Conservation (phyloP, 2,888 invertebrate genomes). For the Saturnia pavonia region DNA sequence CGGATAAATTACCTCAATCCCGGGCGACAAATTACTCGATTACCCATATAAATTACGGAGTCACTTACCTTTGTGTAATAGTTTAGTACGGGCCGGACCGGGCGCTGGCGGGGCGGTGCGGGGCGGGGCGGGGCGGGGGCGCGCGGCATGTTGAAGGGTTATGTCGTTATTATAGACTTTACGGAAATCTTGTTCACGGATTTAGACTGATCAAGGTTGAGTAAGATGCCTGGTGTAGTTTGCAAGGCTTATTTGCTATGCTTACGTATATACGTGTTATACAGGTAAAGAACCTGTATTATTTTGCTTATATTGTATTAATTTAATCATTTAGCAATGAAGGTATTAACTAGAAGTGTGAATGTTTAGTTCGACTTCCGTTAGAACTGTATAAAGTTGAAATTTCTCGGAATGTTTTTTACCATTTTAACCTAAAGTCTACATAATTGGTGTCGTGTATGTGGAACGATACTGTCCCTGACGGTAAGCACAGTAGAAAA, state of each 20-base stretch:
- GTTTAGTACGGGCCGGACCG: constrained; percentile 40
- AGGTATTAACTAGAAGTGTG: too few relatives aligned
- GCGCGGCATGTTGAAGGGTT: constrained; percentile 40
- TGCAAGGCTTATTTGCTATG: neutral
- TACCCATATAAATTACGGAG: constrained; percentile 68
- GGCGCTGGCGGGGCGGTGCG: neutral
- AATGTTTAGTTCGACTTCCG: too few relatives aligned
- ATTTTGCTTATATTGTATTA: too few relatives aligned
- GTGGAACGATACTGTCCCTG: too few relatives aligned
- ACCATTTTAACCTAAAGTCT: neutral
- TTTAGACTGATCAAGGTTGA: neutral
- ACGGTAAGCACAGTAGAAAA: too few relatives aligned
- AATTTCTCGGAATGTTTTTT: neutral
- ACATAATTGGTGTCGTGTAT: too few relatives aligned
- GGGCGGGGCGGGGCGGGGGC: constrained; percentile 22
- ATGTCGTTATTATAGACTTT: constrained; percentile 26
- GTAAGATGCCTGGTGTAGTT: neutral
- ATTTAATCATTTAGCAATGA: too few relatives aligned
- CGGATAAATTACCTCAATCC: constrained; percentile 61
- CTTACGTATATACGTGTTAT: neutral
- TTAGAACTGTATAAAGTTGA: too few relatives aligned
- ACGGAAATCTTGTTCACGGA: constrained; percentile 26
- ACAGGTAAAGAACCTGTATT: too few relatives aligned
- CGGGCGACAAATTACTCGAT: constrained; percentile 65
- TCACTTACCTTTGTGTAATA: constrained; percentile 46